A percentile compares a stretch with the other conserved stretches of the same genome.
These are phyloP conservation scores for Ceramica pisi DNA, from an alignment of 2,888 invertebrate species.

Conservation along the genomic window DNA sequence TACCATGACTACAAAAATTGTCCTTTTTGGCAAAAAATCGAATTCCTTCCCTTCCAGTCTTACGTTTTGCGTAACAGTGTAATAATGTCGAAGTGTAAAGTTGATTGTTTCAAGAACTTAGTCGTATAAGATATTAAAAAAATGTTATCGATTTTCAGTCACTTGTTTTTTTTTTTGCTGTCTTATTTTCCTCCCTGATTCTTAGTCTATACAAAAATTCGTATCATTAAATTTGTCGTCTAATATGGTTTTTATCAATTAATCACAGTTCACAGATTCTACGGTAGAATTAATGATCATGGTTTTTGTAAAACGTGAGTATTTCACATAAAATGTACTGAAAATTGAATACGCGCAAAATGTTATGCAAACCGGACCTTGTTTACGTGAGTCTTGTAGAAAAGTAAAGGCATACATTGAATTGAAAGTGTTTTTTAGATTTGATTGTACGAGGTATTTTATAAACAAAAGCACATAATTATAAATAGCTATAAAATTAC, in stretches of 20 bases:
- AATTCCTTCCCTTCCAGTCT: constrained; percentile 1
- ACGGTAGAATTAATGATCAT: background rate
- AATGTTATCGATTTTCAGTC: constrained; percentile 57
- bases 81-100: constrained; percentile 27
- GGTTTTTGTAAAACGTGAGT: background rate
- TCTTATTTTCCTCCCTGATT: background rate
- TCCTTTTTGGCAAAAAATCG: constrained; percentile 5
- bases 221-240: background rate
- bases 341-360: constrained; percentile 46
- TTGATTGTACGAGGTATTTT: too few relatives aligned
- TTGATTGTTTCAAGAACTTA: constrained; percentile 53
- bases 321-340: constrained; percentile 28
- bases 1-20: constrained; percentile 16
- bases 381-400: constrained; percentile 35
- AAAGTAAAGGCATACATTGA: background rate
- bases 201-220: background rate
- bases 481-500: constrained; percentile 2
- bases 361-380: constrained; percentile 7
- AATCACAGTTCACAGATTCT: background rate
- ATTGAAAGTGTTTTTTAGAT: background rate
- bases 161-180: background rate
- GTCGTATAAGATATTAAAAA: constrained; percentile 41
- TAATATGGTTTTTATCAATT: background rate
- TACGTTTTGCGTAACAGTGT: constrained; percentile 6
- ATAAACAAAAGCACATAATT: too few relatives aligned